phyloP scores from a whole-genome alignment of 2,888 invertebrate genomes.

The Eupithecia abbreviata region DNA sequence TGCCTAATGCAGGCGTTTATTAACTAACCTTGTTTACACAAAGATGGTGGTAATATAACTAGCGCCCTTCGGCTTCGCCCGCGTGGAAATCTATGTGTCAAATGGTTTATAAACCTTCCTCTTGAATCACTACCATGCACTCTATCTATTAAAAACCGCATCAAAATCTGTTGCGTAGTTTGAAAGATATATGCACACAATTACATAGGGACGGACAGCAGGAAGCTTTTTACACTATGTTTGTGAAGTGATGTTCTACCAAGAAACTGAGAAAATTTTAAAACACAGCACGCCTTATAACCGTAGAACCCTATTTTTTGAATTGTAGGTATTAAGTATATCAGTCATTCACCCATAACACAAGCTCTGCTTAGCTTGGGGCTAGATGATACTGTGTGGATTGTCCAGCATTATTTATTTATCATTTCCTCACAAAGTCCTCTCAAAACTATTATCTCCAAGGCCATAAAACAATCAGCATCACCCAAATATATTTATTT shows the following conservation, averaged over 20 bases:
- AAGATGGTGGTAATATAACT: background rate
- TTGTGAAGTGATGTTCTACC: background rate
- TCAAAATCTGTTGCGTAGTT: too few relatives aligned
- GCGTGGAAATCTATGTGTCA: too few relatives aligned
- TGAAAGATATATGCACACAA: too few relatives aligned
- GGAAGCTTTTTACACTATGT: too few relatives aligned
- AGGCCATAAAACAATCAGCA: background rate
- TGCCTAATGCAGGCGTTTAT: constrained; percentile 6
- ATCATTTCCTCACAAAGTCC: background rate
- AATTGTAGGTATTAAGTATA: too few relatives aligned
- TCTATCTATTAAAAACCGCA: too few relatives aligned
- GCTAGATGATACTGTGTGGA: background rate
- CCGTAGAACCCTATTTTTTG: background rate
- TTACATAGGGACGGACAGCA: too few relatives aligned
- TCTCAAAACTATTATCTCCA: background rate
- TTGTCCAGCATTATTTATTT: background rate
- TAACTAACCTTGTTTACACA: constrained; percentile 11
- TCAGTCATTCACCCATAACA: background rate
- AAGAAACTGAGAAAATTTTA: background rate
- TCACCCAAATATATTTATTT: constrained; percentile 28
- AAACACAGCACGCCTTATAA: background rate
- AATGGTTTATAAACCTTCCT: too few relatives aligned
- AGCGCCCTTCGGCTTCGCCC: too few relatives aligned
- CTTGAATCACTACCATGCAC: too few relatives aligned
- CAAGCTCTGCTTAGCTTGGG: background rate